phyloP scores from a whole-genome alignment of 2,797 vertebrate species.

The Trachops cirrhosus region DNA sequence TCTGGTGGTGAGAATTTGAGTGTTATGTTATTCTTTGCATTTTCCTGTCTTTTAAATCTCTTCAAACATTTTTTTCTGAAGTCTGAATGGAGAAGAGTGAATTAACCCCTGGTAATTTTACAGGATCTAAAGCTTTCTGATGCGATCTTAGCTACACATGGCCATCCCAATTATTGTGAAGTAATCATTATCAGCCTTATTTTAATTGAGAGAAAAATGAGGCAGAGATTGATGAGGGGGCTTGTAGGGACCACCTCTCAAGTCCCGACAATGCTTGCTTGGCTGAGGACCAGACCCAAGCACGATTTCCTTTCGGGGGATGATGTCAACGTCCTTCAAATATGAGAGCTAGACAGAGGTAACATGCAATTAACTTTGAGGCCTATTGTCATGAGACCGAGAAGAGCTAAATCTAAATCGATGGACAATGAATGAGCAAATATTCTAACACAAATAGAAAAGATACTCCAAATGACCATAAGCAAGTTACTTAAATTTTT shows the following conservation, averaged over 20 bases:
- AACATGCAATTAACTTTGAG: neutral
- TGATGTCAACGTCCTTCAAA: neutral
- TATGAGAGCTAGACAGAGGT: neutral
- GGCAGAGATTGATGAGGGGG: neutral
- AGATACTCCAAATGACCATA: neutral
- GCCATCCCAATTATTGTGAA: neutral
- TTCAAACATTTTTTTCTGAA: neutral
- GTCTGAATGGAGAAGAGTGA: neutral
- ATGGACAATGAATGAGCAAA: neutral
- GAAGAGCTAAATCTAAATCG: neutral
- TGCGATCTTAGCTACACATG: neutral
- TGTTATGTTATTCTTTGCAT: neutral
- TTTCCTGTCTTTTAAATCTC: neutral
- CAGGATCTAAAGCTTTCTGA: neutral
- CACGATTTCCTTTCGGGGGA: neutral
- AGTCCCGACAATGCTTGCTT: neutral
- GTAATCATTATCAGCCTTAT: neutral
- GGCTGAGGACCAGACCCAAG: neutral
- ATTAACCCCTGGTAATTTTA: neutral
- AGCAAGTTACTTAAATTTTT: neutral
- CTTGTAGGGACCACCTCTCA: neutral
- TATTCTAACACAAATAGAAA: conserved; percentile 11
- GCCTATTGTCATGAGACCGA: neutral
- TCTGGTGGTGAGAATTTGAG: neutral
- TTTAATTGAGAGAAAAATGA: neutral